A percentile compares a stretch with the other conserved stretches of the same genome.
phyloP scores from a whole-genome alignment of 2,113 vertebrate species.

The Microtus ochrogaster region DNA sequence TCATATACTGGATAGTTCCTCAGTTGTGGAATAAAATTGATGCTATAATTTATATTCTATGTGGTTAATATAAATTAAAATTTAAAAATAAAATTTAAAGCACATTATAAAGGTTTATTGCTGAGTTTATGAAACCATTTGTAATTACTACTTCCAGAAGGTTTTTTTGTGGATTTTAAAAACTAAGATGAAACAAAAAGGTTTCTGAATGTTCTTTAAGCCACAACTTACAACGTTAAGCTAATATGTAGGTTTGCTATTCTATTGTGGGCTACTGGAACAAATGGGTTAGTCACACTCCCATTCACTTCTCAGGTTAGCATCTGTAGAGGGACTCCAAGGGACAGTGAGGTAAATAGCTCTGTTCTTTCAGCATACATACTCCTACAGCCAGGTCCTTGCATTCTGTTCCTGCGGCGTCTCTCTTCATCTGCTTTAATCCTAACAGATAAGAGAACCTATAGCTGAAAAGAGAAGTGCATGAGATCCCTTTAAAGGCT shows the following conservation, averaged over 20 bases:
- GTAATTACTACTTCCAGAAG: background rate
- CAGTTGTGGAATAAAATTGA: constrained; percentile 6
- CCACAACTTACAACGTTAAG: background rate
- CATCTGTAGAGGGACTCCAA: background rate
- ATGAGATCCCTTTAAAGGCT: background rate
- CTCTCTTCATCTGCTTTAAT: background rate
- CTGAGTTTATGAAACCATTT: background rate
- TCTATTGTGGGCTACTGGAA: background rate
- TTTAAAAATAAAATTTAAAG: constrained; percentile 40
- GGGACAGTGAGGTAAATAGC: background rate
- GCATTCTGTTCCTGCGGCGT: background rate
- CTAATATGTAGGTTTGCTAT: background rate
- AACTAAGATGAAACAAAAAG: constrained; percentile 6
- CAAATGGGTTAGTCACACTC: background rate
- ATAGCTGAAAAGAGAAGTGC: background rate
- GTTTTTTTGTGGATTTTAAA: constrained; percentile 34
- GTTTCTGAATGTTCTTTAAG: constrained; percentile 40
- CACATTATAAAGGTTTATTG: background rate
- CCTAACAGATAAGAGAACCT: background rate
- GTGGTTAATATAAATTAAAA: background rate
- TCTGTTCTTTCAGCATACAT: background rate
- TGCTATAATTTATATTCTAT: background rate
- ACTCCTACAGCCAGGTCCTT: background rate
- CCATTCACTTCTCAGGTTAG: background rate
- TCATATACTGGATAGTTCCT: constrained; percentile 25